phyloP scores from a whole-genome alignment of 2,797 vertebrate genomes.

The Erpetoichthys calabaricus region DNA sequence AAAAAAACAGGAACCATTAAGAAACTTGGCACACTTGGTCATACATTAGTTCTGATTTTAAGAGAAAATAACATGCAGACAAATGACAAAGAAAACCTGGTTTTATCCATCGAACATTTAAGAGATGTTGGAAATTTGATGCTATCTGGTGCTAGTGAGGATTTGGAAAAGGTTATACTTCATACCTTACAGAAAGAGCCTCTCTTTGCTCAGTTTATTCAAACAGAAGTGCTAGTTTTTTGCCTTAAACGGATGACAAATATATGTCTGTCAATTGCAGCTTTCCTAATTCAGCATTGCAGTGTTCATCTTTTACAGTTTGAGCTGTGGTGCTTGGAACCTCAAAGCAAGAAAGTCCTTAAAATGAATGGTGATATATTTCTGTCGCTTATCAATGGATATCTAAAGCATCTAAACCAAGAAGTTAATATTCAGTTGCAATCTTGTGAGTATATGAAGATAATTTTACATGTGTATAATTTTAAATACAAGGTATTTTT shows the following conservation, averaged over 20 bases:
- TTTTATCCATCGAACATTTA: slow-evolving; percentile 54
- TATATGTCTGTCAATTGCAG: slow-evolving; percentile 27
- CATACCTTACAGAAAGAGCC: slow-evolving; percentile 51
- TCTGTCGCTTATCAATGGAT: slow-evolving; percentile 52
- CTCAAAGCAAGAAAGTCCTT: slow-evolving; percentile 29
- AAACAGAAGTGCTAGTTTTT: slow-evolving; percentile 46
- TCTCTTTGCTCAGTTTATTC: slow-evolving; percentile 40
- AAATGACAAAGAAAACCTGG: slow-evolving; percentile 24
- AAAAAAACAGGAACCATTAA: slow-evolving; percentile 13
- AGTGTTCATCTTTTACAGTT: slow-evolving; percentile 66
- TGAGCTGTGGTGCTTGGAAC: slow-evolving; percentile 68
- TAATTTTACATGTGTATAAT: too few relatives aligned
- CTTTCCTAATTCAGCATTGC: slow-evolving; percentile 55
- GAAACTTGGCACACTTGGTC: slow-evolving; percentile 57
- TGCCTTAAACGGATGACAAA: slow-evolving; percentile 46
- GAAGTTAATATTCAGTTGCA: slow-evolving; percentile 38
- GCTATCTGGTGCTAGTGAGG: slow-evolving; percentile 43
- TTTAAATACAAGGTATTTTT: too few relatives aligned
- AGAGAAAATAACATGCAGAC: slow-evolving; percentile 29
- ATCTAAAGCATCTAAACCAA: slow-evolving; percentile 41
- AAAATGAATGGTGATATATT: slow-evolving; percentile 34
- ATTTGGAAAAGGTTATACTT: slow-evolving; percentile 57
- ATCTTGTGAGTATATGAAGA: too few relatives aligned
- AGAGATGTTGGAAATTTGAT: slow-evolving; percentile 57
- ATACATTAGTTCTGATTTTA: slow-evolving; percentile 58